These are phyloP conservation scores for Anoplolepis gracilipes DNA, from an alignment of 1,140 invertebrate species.

Conservation along the genomic window DNA sequence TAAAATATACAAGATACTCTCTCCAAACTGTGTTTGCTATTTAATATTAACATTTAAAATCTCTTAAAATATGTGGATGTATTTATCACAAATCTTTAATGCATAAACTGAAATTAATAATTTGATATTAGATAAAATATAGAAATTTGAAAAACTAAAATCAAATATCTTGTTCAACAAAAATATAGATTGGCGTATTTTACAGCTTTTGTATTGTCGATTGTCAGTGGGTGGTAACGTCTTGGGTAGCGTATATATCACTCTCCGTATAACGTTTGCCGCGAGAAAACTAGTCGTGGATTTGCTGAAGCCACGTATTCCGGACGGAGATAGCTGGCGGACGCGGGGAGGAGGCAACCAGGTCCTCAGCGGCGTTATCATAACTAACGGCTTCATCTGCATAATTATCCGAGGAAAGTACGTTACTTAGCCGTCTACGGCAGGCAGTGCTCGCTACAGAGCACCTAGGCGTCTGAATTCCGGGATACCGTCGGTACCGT, in stretches of 20 bases:
- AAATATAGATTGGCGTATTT: not conserved
- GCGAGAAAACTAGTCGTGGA: constrained; percentile 21
- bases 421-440: constrained; percentile 81
- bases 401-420: constrained; percentile 83
- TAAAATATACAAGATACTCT: not conserved
- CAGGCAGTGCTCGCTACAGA: constrained; percentile 71
- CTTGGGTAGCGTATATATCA: not conserved
- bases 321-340: constrained; percentile 31
- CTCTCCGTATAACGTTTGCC: not conserved
- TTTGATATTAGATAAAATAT: not conserved
- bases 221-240: not conserved
- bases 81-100: not conserved
- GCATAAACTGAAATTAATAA: not conserved
- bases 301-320: constrained; percentile 52
- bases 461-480: constrained; percentile 75
- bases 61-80: not conserved
- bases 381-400: constrained; percentile 84
- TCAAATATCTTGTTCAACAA: not conserved
- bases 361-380: constrained; percentile 78
- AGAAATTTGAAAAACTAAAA: not conserved
- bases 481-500: constrained; percentile 75
- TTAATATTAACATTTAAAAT: not conserved
- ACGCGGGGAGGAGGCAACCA: constrained; percentile 21
- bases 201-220: not conserved
- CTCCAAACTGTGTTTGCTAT: not conserved